phyloP scores from a whole-genome alignment of 2,888 invertebrate genomes.

The Synanthedon tipuliformis region DNA sequence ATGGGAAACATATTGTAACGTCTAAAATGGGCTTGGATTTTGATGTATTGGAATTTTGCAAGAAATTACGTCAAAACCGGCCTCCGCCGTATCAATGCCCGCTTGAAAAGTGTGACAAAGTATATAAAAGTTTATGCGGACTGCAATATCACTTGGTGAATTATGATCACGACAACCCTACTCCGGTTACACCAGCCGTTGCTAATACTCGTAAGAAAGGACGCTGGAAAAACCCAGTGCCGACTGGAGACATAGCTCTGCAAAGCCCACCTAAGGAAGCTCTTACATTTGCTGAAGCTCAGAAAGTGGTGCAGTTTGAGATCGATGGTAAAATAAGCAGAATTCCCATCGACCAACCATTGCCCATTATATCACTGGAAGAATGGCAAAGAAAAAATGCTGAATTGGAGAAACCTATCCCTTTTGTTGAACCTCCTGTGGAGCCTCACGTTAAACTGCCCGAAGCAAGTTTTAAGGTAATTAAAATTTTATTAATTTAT shows the following conservation, averaged over 20 bases:
- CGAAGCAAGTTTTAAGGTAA: constrained; percentile 58
- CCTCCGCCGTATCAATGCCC: constrained; percentile 90
- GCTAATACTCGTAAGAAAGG: constrained; percentile 75
- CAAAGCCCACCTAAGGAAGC: constrained; percentile 74
- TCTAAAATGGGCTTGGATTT: constrained; percentile 82
- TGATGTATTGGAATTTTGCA: constrained; percentile 87
- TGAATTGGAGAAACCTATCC: constrained; percentile 55
- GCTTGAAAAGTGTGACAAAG: constrained; percentile 84
- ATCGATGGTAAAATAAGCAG: constrained; percentile 83
- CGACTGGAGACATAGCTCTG: constrained; percentile 65
- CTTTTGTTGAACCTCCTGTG: constrained; percentile 45
- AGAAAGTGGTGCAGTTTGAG: constrained; percentile 88
- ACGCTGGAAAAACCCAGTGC: constrained; percentile 68
- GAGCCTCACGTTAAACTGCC: constrained; percentile 61
- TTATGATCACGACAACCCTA: constrained; percentile 85
- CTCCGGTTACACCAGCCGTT: constrained; percentile 72
- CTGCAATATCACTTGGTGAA: constrained; percentile 88
- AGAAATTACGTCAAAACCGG: constrained; percentile 82
- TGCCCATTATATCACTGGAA: constrained; percentile 77
- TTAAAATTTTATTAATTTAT: no score
- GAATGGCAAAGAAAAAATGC: constrained; percentile 70
- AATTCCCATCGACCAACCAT: constrained; percentile 72
- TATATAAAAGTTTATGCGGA: constrained; percentile 88
- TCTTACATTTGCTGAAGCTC: constrained; percentile 85
- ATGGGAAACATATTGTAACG: no score